Base-by-base conservation (phyloP, 2,888 invertebrate species). In the Scrobipalpa costella region DNA sequence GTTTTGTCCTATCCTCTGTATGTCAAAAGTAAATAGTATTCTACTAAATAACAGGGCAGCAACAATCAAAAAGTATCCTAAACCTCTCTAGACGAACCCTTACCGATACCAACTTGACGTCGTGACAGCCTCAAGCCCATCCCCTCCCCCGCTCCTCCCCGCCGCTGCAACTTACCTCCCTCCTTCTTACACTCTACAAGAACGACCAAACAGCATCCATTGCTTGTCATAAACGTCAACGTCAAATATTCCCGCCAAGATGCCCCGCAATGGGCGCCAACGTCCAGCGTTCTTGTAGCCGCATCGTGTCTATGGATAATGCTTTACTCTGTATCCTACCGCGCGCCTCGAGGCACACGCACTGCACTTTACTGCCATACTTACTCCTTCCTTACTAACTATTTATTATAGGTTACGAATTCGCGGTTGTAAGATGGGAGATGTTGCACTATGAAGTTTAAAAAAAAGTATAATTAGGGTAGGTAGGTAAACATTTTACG, bases 121-220 rank as follows among this genome's bases (percentile, higher is more conserved):
- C 89, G 90, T 90, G 90, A 89, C 71, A 75, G 90, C 88, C 90
- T 80, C 85, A 76, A 88, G 89, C 86, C 82, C 82, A 81, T 81
- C 86, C 85, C 84, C 81, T 80, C 74, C 73, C 71, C 13, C 27
- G n/a, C n/a, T n/a, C 13, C 57, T 9, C 19, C 5, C 38, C 38
- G 17, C 40, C 57, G 57, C 57, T 58, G 21, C 55, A 55, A 33
- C 55, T 21, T 55, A 27, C 27, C 55, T 34, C 7, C 34, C 55
- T 11, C 8, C 11, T 55, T 55, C 9, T n/a, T n/a, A n/a, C n/a
- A n/a, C n/a, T n/a, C n/a, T n/a, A n/a, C 33, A 27, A 33, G 11
- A 27, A 33, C 11, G 11, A 34, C 21, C 13, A n/a, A 27, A 33
- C 27, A 33, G 7, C 13, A 7, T 55, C n/a, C 55, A 55, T 27